phyloP scores from a whole-genome alignment of 2,888 invertebrate species.

The Phaedon cochleariae region DNA sequence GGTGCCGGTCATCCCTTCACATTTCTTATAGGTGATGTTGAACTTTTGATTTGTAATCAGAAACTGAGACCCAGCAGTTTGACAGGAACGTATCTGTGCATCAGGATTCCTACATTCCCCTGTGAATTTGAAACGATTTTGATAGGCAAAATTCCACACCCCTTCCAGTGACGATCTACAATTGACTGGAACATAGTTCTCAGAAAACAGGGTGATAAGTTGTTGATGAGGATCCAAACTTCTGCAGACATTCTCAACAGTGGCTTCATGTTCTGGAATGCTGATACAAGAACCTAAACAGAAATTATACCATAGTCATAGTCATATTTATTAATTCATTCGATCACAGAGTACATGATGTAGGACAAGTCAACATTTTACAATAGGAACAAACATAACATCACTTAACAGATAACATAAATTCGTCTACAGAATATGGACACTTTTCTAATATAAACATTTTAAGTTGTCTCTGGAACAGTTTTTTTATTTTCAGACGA shows the following conservation, averaged over 20 bases:
- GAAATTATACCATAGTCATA: neutral
- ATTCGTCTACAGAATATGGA: too few relatives aligned
- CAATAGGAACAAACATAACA: too few relatives aligned
- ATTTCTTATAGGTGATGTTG: constrained; percentile 91
- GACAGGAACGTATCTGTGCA: constrained; percentile 91
- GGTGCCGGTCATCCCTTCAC: constrained; percentile 88
- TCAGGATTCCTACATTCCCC: constrained; percentile 91
- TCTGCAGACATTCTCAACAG: constrained; percentile 79
- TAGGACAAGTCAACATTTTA: too few relatives aligned
- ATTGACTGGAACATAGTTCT: constrained; percentile 89
- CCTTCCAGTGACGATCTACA: constrained; percentile 93
- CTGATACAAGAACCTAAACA: constrained; percentile 76
- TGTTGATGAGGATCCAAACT: constrained; percentile 81
- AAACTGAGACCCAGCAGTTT: constrained; percentile 95
- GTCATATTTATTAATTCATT: too few relatives aligned
- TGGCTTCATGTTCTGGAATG: constrained; percentile 71
- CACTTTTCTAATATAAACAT: too few relatives aligned
- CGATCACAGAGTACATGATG: too few relatives aligned
- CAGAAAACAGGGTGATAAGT: constrained; percentile 85
- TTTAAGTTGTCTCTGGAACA: too few relatives aligned
- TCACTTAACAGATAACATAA: too few relatives aligned
- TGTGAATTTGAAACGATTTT: constrained; percentile 88
- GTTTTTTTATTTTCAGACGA: too few relatives aligned
- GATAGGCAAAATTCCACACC: constrained; percentile 90
- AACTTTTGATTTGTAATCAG: constrained; percentile 97